phyloP scores from a whole-genome alignment of 2,888 invertebrate species.

The Hermodice carunculata region DNA sequence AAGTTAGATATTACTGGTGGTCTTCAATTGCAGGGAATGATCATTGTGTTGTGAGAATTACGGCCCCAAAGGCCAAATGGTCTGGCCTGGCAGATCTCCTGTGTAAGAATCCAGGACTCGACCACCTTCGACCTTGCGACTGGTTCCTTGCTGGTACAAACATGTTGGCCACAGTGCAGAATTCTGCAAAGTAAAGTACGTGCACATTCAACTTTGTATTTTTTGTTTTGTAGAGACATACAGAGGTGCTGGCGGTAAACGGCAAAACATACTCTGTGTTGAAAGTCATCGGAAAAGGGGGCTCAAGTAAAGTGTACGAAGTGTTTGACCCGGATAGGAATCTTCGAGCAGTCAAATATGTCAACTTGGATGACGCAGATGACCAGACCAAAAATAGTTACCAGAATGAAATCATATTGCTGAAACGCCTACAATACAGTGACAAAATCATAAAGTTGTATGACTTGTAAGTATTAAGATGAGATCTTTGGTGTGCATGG shows the following conservation, averaged over 20 bases:
- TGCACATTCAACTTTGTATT: neutral
- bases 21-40: too few species aligned
- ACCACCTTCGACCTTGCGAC: too few species aligned
- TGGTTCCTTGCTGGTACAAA: too few species aligned
- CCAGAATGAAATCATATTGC: slow-evolving; percentile 88
- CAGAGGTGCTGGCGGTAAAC: slow-evolving; percentile 74
- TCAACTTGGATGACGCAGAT: slow-evolving; percentile 80
- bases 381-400: slow-evolving; percentile 82
- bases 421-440: slow-evolving; percentile 82
- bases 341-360: slow-evolving; percentile 85
- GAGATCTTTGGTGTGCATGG: too few species aligned
- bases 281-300: slow-evolving; percentile 87
- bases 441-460: slow-evolving; percentile 86
- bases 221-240: slow-evolving; percentile 9
- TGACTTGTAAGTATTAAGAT: slow-evolving; percentile 88
- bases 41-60: too few species aligned
- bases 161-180: too few species aligned
- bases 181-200: too few species aligned
- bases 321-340: slow-evolving; percentile 76
- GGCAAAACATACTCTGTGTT: slow-evolving; percentile 80
- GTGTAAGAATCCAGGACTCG: too few species aligned
- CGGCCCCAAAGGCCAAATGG: too few species aligned
- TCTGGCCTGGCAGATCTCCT: too few species aligned
- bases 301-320: slow-evolving; percentile 86
- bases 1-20: too few species aligned